These are phyloP conservation scores for Dissostichus mawsoni DNA, from an alignment of 2,113 vertebrate species.

Conservation along the genomic window DNA sequence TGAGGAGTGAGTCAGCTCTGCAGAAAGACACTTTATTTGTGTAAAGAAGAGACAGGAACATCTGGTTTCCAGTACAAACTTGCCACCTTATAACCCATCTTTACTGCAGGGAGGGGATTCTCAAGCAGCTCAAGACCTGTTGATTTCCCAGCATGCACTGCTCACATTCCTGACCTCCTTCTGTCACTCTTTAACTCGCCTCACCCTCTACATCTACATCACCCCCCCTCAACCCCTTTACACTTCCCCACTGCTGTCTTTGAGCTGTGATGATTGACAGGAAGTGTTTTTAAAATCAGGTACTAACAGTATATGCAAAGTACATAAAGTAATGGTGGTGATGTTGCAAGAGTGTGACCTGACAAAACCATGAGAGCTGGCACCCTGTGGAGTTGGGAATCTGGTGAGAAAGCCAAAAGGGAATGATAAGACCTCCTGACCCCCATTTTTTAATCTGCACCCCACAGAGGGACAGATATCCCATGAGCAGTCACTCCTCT, in stretches of 20 bases:
- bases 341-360: slow-evolving; percentile 25
- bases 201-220: slow-evolving; percentile 46
- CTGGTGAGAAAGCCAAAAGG: slow-evolving; percentile 59
- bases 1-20: slow-evolving; percentile 30
- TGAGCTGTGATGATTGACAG: slow-evolving; percentile 44
- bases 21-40: slow-evolving; percentile 44
- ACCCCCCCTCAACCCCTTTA: background rate
- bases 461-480: slow-evolving; percentile 46
- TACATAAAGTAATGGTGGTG: slow-evolving; percentile 13
- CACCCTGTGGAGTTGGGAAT: slow-evolving; percentile 57
- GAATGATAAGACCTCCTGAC: slow-evolving; percentile 61
- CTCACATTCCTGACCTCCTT: slow-evolving; percentile 83
- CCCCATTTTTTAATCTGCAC: slow-evolving; percentile 60
- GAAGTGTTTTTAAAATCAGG: slow-evolving; percentile 28
- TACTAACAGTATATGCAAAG: background rate
- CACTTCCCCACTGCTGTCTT: slow-evolving; percentile 10
- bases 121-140: slow-evolving; percentile 70
- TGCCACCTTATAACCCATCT: slow-evolving; percentile 70
- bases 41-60: slow-evolving; percentile 61
- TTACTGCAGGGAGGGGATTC: slow-evolving; percentile 61
- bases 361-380: slow-evolving; percentile 38
- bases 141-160: slow-evolving; percentile 76
- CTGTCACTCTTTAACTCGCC: slow-evolving; percentile 74
- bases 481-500: slow-evolving; percentile 15
- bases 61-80: slow-evolving; percentile 79